Percentiles rank a stretch among this genome's conserved stretches.
Evolutionary conservation across 1,140 invertebrate genomes (phyloP).

Genomic region (Apis mellifera): DNA sequence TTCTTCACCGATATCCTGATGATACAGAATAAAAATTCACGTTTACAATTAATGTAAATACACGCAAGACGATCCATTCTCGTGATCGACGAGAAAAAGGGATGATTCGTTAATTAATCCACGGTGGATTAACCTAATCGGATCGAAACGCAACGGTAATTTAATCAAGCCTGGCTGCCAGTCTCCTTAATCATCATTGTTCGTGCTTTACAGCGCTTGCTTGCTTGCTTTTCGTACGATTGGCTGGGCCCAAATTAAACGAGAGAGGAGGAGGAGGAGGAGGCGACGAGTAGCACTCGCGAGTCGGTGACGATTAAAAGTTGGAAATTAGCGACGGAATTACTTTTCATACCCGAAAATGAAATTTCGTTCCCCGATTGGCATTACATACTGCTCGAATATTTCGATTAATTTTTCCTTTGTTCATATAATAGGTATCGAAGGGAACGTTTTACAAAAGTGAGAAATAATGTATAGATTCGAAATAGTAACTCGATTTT

Average conservation of each 20-base stretch:
- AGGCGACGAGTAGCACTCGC: neutral
- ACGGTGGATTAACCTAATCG: neutral
- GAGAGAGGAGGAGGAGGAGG: too few relatives aligned
- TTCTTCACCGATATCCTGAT: too few relatives aligned
- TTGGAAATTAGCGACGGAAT: neutral
- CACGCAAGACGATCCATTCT: too few relatives aligned
- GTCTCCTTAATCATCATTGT: neutral
- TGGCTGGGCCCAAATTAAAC: neutral
- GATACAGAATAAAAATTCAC: too few relatives aligned
- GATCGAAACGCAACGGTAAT: conserved; percentile 10
- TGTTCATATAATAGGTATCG: too few relatives aligned
- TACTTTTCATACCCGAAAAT: too few relatives aligned
- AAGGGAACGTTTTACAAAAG: too few relatives aligned
- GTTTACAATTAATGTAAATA: too few relatives aligned
- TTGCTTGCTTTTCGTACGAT: conserved; percentile 10
- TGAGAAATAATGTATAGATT: too few relatives aligned
- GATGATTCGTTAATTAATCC: neutral
- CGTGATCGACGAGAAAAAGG: neutral
- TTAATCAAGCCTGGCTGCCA: neutral
- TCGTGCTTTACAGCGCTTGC: neutral
- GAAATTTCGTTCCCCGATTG: neutral
- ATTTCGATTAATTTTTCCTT: too few relatives aligned
- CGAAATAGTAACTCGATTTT: too few relatives aligned
- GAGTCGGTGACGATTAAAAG: conserved; percentile 14
- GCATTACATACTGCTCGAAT: too few relatives aligned